Evolutionary conservation across 2,797 vertebrate species (phyloP).

Genomic region (Mycteria americana): DNA sequence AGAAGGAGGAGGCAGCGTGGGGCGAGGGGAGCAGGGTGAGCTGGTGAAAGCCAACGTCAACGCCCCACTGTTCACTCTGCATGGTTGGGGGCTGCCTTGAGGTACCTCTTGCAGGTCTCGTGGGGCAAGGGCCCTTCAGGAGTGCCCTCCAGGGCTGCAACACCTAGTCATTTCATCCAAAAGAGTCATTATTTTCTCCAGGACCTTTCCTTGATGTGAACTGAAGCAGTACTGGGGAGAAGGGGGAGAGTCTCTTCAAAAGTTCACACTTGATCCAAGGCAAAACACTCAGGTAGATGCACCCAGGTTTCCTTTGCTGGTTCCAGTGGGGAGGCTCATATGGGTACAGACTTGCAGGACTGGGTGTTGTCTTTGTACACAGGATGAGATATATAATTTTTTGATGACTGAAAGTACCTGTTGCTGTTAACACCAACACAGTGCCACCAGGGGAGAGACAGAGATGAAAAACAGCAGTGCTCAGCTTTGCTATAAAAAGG

Average conservation of each 20-base stretch:
- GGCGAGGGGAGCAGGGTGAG: neutral
- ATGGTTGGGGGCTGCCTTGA: neutral
- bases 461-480: neutral
- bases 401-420: neutral
- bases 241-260: neutral
- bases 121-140: neutral
- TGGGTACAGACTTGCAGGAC: neutral
- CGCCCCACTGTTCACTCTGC: neutral
- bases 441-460: neutral
- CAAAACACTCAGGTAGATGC: neutral
- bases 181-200: rapidly evolving
- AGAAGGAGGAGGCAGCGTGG: neutral
- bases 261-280: neutral
- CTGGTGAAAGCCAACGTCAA: neutral
- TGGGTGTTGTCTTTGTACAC: neutral
- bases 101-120: rapidly evolving
- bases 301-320: neutral
- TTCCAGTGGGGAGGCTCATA: neutral
- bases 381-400: neutral
- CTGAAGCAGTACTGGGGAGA: neutral
- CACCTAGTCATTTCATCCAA: neutral
- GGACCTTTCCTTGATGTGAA: neutral
- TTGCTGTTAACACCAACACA: neutral
- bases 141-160: neutral
- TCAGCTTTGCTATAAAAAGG: neutral